A percentile compares a stretch with the other conserved stretches of the same genome.
Conservation (phyloP, 2,888 invertebrate genomes). For the Drosophila kanekoi region DNA sequence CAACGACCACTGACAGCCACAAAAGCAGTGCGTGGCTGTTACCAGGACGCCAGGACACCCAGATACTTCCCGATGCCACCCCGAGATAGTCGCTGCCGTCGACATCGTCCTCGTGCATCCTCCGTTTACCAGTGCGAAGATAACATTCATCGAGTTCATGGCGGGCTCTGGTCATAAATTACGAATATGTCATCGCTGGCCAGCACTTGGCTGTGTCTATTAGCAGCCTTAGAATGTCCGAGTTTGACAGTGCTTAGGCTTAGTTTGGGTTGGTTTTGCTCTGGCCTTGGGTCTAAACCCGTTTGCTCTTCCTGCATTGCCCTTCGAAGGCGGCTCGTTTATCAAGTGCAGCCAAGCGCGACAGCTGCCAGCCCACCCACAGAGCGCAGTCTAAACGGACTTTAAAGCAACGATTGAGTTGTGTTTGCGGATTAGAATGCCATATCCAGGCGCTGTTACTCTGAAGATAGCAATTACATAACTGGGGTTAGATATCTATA, state of each 20-base stretch:
- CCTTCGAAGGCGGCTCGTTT: constrained; percentile 47
- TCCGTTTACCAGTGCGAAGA: constrained; percentile 39
- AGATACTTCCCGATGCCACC: constrained; percentile 1
- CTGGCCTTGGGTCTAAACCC: constrained; percentile 29
- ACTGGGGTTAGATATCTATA: background rate
- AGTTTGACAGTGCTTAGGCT: constrained; percentile 72
- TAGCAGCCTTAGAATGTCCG: constrained; percentile 83
- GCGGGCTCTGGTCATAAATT: constrained; percentile 73
- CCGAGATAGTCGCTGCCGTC: constrained; percentile 31
- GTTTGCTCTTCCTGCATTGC: constrained; percentile 18
- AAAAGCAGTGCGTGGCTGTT: constrained; percentile 46
- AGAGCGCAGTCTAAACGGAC: constrained; percentile 22
- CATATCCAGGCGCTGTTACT: constrained; percentile 2
- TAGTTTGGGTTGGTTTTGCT: constrained; percentile 45
- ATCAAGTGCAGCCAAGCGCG: constrained; percentile 65
- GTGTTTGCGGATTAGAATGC: constrained; percentile 5
- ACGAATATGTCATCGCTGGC: constrained; percentile 75
- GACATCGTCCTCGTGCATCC: constrained; percentile 19
- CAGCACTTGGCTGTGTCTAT: constrained; percentile 77
- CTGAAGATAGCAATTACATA: background rate
- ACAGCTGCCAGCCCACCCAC: constrained; percentile 41
- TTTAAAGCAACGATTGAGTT: constrained; percentile 37
- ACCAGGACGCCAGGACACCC: constrained; percentile 15
- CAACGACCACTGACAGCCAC: constrained; percentile 64
- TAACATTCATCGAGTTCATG: constrained; percentile 62